A percentile compares a stretch with the other conserved stretches of the same genome.
These are phyloP conservation scores for Aurelia coerulea DNA, from an alignment of 30 jellyfish, hydroid and myxozoan species.

Conservation along the genomic window DNA sequence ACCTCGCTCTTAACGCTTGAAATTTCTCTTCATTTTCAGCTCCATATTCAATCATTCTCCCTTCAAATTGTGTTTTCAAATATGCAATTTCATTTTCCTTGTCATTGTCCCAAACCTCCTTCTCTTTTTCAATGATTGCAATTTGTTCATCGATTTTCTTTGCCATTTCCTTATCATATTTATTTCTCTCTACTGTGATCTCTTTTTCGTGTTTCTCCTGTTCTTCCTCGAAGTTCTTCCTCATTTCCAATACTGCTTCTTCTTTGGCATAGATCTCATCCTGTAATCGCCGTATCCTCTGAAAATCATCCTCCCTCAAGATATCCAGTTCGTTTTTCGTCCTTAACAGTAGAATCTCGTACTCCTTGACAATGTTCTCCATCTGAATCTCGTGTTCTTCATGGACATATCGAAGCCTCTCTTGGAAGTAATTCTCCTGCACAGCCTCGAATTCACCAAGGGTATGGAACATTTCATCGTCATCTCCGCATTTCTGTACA, in stretches of 20 bases:
- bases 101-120: constrained; percentile 44
- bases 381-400: constrained; percentile 57
- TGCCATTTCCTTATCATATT: constrained; percentile 22
- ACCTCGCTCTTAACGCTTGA: constrained; percentile 25
- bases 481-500: constrained; percentile 63
- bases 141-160: constrained; percentile 36
- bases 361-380: constrained; percentile 34
- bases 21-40: constrained; percentile 21
- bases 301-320: constrained; percentile 60
- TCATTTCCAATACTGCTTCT: constrained; percentile 48
- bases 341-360: constrained; percentile 47
- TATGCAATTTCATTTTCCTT: constrained; percentile 13
- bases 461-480: constrained; percentile 54
- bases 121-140: constrained; percentile 16
- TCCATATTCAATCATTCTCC: constrained; percentile 30
- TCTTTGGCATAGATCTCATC: constrained; percentile 69
- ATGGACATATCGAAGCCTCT: constrained; percentile 52
- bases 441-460: constrained; percentile 62
- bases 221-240: constrained; percentile 27
- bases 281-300: constrained; percentile 59
- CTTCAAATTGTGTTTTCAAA: constrained; percentile 22
- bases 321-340: constrained; percentile 53
- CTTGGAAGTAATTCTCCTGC: constrained; percentile 70
- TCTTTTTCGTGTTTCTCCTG: constrained; percentile 13
- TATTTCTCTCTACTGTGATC: constrained; percentile 22